phyloP scores from a whole-genome alignment of 2,113 vertebrate genomes.

The Sminthopsis crassicaudata region DNA sequence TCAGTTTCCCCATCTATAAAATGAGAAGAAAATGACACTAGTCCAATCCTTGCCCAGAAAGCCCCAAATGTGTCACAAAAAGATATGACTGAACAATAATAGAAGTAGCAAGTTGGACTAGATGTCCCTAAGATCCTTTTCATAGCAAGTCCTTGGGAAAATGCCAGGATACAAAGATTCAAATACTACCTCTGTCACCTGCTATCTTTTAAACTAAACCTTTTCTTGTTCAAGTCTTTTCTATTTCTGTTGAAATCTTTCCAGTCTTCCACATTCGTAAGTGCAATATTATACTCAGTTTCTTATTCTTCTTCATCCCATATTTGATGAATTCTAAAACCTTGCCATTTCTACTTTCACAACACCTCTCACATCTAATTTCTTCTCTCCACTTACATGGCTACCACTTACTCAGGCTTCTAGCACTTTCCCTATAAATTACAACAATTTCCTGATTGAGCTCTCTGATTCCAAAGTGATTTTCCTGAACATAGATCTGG shows the following conservation, averaged over 20 bases:
- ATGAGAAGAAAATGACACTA: not conserved
- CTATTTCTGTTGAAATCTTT: not conserved
- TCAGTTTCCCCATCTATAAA: not conserved
- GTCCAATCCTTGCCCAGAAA: not conserved
- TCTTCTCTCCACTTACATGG: not conserved
- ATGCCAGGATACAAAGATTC: not conserved
- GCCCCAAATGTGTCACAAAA: not conserved
- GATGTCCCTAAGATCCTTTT: not conserved
- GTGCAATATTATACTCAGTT: not conserved
- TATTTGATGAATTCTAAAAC: not conserved
- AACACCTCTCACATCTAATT: not conserved
- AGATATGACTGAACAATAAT: not conserved
- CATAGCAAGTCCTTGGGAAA: not conserved
- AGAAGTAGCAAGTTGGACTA: not conserved
- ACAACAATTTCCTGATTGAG: not conserved
- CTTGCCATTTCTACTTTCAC: not conserved
- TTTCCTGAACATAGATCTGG: not conserved
- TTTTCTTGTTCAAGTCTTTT: not conserved
- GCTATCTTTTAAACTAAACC: not conserved
- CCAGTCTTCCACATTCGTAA: not conserved
- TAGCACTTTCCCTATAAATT: not conserved
- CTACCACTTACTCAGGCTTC: not conserved
- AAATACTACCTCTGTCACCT: not conserved
- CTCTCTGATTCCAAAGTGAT: not conserved
- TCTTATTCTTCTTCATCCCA: not conserved